Percentiles rank a stretch among this genome's conserved stretches.
These are phyloP conservation scores for Tachina lurida DNA, from an alignment of 2,888 invertebrate species.

Conservation along the genomic window DNA sequence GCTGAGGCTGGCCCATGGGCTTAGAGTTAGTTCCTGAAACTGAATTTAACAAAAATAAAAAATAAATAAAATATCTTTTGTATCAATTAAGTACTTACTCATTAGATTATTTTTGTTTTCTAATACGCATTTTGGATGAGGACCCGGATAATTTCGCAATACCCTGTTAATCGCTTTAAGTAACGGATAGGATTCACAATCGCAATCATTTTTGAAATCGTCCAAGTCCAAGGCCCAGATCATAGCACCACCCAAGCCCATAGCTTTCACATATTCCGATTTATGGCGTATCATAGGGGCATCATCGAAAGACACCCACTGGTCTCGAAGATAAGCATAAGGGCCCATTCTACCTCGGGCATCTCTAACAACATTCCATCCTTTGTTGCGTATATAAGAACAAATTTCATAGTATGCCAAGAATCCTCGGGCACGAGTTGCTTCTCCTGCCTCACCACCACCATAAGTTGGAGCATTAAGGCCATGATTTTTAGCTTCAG, in stretches of 20 bases:
- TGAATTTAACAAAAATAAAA: slow-evolving; percentile 13
- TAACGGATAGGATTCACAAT: slow-evolving; percentile 92
- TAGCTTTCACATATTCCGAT: slow-evolving; percentile 90
- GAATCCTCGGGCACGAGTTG: slow-evolving; percentile 93
- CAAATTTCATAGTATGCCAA: slow-evolving; percentile 96
- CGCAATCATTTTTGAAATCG: slow-evolving; percentile 91
- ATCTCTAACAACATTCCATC: slow-evolving; percentile 91
- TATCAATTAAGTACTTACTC: slow-evolving; percentile 75
- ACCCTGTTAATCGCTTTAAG: slow-evolving; percentile 92
- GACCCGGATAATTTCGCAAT: slow-evolving; percentile 86
- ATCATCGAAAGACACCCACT: slow-evolving; percentile 98
- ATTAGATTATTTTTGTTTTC: slow-evolving; percentile 81
- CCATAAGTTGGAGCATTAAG: slow-evolving; percentile 92
- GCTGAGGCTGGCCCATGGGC: slow-evolving; percentile 32
- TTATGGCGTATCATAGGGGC: slow-evolving; percentile 92
- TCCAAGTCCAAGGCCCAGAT: slow-evolving; percentile 95
- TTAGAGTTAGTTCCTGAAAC: slow-evolving; percentile 52
- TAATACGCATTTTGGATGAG: slow-evolving; percentile 86
- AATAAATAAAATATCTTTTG: not conserved
- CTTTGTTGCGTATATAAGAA: slow-evolving; percentile 88
- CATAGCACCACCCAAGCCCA: slow-evolving; percentile 93
- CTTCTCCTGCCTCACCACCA: slow-evolving; percentile 94
- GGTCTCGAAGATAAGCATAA: slow-evolving; percentile 90
- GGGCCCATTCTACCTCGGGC: slow-evolving; percentile 93
- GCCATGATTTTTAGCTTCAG: slow-evolving; percentile 86